Percentiles rank a stretch among this genome's conserved stretches.
These are phyloP conservation scores for Amphipyra berbera DNA, from an alignment of 2,888 invertebrate species.

Conservation along the genomic window DNA sequence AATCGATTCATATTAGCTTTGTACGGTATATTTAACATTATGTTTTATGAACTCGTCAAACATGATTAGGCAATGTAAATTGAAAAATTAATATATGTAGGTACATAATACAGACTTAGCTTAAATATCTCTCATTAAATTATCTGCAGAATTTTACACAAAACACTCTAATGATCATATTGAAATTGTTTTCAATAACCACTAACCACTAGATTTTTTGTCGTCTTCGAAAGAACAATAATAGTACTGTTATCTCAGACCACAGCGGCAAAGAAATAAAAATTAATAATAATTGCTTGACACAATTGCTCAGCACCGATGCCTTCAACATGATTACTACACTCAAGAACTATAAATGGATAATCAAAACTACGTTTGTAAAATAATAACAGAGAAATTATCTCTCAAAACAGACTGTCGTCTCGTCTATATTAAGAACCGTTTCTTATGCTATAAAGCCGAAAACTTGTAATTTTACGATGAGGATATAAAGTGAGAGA, in stretches of 20 bases:
- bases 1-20: constrained; percentile 29
- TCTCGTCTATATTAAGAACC: constrained; percentile 77
- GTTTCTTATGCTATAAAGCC: constrained; percentile 71
- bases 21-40: constrained; percentile 32
- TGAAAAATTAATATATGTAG: constrained; percentile 23
- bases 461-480: constrained; percentile 73
- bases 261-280: constrained; percentile 34
- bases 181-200: constrained; percentile 30
- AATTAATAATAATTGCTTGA: constrained; percentile 61
- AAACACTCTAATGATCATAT: constrained; percentile 20
- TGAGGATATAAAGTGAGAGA: constrained; percentile 76
- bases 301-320: constrained; percentile 56
- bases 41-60: constrained; percentile 12
- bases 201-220: constrained; percentile 30
- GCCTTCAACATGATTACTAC: constrained; percentile 56
- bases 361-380: constrained; percentile 49
- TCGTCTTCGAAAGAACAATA: constrained; percentile 32
- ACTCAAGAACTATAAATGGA: constrained; percentile 40
- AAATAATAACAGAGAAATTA: constrained; percentile 75
- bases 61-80: constrained; percentile 22
- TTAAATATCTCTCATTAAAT: constrained; percentile 2
- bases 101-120: not conserved
- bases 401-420: constrained; percentile 70
- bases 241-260: constrained; percentile 49
- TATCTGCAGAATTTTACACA: not conserved